These are phyloP conservation scores for Orthosia incerta DNA, from an alignment of 2,888 invertebrate genomes.

Conservation along the genomic window DNA sequence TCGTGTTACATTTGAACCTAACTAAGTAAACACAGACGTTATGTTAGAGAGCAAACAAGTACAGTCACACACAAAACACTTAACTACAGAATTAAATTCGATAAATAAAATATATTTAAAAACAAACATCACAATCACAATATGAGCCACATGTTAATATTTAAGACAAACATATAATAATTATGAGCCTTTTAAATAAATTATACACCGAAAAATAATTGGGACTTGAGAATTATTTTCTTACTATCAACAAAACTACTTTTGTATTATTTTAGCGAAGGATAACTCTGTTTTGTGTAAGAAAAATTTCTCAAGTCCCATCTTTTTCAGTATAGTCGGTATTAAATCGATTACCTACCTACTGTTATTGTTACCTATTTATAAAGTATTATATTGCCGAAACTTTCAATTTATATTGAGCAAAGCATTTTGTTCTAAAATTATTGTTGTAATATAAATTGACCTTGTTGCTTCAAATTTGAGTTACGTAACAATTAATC, in stretches of 20 bases:
- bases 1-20: slow-evolving; percentile 40
- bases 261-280: no score
- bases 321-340: neutral
- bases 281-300: no score
- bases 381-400: neutral
- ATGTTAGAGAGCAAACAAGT: slow-evolving; percentile 64
- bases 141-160: slow-evolving; percentile 60
- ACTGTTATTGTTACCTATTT: neutral
- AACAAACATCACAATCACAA: slow-evolving; percentile 64
- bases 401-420: slow-evolving; percentile 37
- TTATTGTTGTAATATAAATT: slow-evolving; percentile 15
- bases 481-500: slow-evolving; percentile 38
- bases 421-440: slow-evolving; percentile 26
- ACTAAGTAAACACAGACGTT: slow-evolving; percentile 27
- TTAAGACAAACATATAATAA: slow-evolving; percentile 27
- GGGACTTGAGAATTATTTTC: no score
- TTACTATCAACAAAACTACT: no score
- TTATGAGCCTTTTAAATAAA: slow-evolving; percentile 12
- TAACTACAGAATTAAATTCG: slow-evolving; percentile 64
- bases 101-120: slow-evolving; percentile 57
- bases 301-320: no score
- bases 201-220: neutral
- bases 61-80: slow-evolving; percentile 64
- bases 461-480: slow-evolving; percentile 19
- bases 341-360: neutral